A percentile compares a stretch with the other conserved stretches of the same genome.
phyloP scores from a whole-genome alignment of 2,888 invertebrate species.

The Branchipolynoe longqiensis region DNA sequence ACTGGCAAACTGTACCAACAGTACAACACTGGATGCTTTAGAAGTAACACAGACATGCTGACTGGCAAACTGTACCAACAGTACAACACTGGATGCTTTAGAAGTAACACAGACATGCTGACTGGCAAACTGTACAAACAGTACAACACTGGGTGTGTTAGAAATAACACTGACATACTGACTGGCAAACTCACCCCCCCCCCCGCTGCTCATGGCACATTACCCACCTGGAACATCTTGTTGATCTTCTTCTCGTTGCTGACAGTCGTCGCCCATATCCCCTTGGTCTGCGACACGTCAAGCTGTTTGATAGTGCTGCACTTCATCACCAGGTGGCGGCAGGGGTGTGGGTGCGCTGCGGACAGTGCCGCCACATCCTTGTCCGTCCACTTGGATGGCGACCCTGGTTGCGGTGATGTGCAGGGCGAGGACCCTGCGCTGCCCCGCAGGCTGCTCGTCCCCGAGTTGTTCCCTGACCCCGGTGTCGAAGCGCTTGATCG shows the following conservation, averaged over 20 bases:
- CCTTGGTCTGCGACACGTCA: constrained; percentile 84
- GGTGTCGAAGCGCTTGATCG: constrained; percentile 56
- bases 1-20: too few relatives aligned
- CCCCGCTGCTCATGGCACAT: too few relatives aligned
- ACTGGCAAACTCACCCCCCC: too few relatives aligned
- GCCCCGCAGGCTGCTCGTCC: constrained; percentile 68
- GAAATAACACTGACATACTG: too few relatives aligned
- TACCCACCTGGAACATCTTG: constrained; percentile 85
- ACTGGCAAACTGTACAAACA: too few relatives aligned
- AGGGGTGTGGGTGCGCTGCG: constrained; percentile 51
- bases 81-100: too few relatives aligned
- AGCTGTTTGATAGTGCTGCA: constrained; percentile 85
- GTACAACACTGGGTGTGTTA: too few relatives aligned
- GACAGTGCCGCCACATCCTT: constrained; percentile 46
- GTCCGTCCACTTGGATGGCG: constrained; percentile 53
- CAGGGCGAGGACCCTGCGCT: constrained; percentile 74
- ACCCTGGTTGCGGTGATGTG: constrained; percentile 65
- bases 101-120: too few relatives aligned
- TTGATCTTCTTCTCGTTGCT: constrained; percentile 86
- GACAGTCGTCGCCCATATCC: constrained; percentile 85
- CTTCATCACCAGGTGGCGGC: constrained; percentile 85
- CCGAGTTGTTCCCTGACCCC: constrained; percentile 65
- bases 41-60: too few relatives aligned
- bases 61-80: too few relatives aligned
- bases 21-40: too few relatives aligned